Evolutionary conservation across 2,113 vertebrate species (phyloP).

Genomic region (Gallinago undulata): DNA sequence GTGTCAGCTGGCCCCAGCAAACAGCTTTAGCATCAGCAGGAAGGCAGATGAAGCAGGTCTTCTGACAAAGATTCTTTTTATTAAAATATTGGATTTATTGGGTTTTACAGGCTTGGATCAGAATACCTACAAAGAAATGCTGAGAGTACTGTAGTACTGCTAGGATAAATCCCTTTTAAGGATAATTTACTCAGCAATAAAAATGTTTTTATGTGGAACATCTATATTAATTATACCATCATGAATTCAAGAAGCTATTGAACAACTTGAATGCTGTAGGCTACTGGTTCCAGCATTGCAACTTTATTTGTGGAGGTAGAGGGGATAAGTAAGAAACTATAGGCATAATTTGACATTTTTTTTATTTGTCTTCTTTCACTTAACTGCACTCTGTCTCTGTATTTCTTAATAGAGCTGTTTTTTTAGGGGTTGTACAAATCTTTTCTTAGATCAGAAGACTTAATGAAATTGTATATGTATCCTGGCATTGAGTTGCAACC

Average conservation of each 20-base stretch:
- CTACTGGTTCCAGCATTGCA: background rate
- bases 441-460: background rate
- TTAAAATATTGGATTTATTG: background rate
- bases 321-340: background rate
- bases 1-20: rapidly evolving
- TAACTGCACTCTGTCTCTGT: background rate
- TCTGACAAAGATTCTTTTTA: background rate
- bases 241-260: background rate
- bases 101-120: background rate
- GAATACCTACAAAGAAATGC: background rate
- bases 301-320: background rate
- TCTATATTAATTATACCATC: background rate
- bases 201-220: background rate
- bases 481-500: background rate
- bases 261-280: background rate
- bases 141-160: background rate
- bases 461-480: background rate
- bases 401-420: background rate
- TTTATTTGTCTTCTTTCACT: background rate
- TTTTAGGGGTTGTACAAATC: background rate
- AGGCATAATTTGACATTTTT: background rate
- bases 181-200: background rate
- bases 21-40: background rate
- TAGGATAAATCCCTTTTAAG: background rate
- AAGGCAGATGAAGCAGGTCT: background rate